Evolutionary conservation across 1,140 invertebrate species (phyloP).

Genomic region (Idris sp.): DNA sequence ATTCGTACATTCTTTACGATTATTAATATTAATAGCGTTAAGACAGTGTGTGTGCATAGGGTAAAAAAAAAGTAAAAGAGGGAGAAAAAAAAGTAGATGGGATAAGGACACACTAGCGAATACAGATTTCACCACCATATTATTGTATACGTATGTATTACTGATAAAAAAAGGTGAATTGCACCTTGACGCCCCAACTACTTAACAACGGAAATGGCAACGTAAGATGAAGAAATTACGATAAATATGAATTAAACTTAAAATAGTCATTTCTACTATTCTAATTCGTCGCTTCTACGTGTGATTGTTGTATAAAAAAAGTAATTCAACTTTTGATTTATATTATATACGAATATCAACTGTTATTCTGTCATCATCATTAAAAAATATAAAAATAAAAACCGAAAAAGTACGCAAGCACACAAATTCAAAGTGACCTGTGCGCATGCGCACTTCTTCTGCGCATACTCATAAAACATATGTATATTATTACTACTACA

Average conservation of each 20-base stretch:
- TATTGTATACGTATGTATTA: constrained; percentile 68
- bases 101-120: constrained; percentile 44
- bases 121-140: constrained; percentile 70
- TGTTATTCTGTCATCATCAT: constrained; percentile 70
- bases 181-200: background rate
- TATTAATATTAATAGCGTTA: constrained; percentile 55
- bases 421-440: background rate
- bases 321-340: constrained; percentile 72
- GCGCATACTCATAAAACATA: constrained; percentile 52
- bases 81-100: background rate
- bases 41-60: constrained; percentile 46
- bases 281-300: constrained; percentile 78
- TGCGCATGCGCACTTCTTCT: constrained; percentile 29
- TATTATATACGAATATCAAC: constrained; percentile 66
- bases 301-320: constrained; percentile 77
- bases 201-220: constrained; percentile 56
- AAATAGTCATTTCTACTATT: constrained; percentile 78
- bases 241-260: constrained; percentile 69
- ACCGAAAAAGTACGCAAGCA: constrained; percentile 13
- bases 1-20: constrained; percentile 76
- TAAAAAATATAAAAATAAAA: constrained; percentile 54
- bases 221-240: constrained; percentile 60
- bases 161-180: no score
- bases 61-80: background rate
- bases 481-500: constrained; percentile 57